These are phyloP conservation scores for Pelecanoides urinatrix DNA, from an alignment of 2,113 vertebrate species.

Conservation along the genomic window DNA sequence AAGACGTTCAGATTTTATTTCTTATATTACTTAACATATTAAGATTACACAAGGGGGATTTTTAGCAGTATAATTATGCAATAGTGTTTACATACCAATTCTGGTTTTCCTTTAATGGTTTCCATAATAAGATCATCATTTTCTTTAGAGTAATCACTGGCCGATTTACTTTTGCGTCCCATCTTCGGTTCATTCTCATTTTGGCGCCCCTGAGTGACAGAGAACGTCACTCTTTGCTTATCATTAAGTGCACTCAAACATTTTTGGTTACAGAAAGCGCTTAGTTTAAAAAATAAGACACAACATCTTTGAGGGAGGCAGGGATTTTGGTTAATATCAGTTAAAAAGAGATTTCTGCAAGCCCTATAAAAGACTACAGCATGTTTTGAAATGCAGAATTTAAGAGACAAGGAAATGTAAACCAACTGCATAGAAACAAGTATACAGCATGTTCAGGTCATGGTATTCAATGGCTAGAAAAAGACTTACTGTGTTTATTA, in stretches of 20 bases:
- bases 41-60: background rate
- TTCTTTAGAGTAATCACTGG: constrained; percentile 59
- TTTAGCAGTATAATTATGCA: background rate
- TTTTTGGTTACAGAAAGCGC: background rate
- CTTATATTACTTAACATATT: background rate
- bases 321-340: background rate
- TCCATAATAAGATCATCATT: constrained; percentile 63
- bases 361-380: background rate
- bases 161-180: constrained; percentile 32
- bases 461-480: background rate
- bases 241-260: background rate
- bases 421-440: background rate
- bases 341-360: constrained; percentile 40
- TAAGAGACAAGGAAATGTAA: background rate
- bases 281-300: background rate
- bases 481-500: background rate
- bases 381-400: background rate
- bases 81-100: constrained; percentile 33
- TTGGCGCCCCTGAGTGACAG: constrained; percentile 57
- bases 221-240: constrained; percentile 44
- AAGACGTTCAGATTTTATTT: background rate
- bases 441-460: background rate
- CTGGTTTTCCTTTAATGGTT: constrained; percentile 61
- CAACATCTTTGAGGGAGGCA: background rate
- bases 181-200: constrained; percentile 41